A percentile compares a stretch with the other conserved stretches of the same genome.
Evolutionary conservation across 2,113 vertebrate genomes (phyloP).

Genomic region (Nibea coibor): DNA sequence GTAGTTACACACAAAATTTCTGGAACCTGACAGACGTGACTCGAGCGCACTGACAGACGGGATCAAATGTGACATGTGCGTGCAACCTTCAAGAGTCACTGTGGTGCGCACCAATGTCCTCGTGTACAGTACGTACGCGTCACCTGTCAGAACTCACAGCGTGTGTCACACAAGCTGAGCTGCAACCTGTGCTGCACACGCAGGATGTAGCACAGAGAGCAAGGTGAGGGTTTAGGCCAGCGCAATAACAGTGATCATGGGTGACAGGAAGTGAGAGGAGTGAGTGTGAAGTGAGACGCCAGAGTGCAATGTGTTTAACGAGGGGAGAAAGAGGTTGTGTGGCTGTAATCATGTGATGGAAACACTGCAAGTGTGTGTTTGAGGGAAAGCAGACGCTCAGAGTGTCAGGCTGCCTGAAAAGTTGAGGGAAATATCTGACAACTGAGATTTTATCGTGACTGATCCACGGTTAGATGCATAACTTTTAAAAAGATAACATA

Average conservation of each 20-base stretch:
- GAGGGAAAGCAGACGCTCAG: background rate
- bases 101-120: constrained; percentile 28
- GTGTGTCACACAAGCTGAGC: background rate
- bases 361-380: constrained; percentile 20
- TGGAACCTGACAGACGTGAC: constrained; percentile 17
- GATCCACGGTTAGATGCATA: background rate
- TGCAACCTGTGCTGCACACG: background rate
- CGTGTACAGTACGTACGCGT: background rate
- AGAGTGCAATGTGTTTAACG: constrained; percentile 9
- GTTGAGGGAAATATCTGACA: background rate
- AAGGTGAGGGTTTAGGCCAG: background rate
- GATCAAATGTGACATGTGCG: constrained; percentile 68
- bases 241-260: constrained; percentile 9
- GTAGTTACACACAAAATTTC: background rate
- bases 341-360: constrained; percentile 27
- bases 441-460: background rate
- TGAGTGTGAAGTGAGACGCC: constrained; percentile 38
- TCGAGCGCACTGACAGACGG: background rate
- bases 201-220: background rate
- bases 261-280: constrained; percentile 60
- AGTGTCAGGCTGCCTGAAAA: background rate
- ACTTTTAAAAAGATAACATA: background rate
- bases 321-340: constrained; percentile 3
- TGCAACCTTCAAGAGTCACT: constrained; percentile 51
- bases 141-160: background rate